Base-by-base conservation (phyloP, 2,888 invertebrate species). In the Ditula angustiorana region DNA sequence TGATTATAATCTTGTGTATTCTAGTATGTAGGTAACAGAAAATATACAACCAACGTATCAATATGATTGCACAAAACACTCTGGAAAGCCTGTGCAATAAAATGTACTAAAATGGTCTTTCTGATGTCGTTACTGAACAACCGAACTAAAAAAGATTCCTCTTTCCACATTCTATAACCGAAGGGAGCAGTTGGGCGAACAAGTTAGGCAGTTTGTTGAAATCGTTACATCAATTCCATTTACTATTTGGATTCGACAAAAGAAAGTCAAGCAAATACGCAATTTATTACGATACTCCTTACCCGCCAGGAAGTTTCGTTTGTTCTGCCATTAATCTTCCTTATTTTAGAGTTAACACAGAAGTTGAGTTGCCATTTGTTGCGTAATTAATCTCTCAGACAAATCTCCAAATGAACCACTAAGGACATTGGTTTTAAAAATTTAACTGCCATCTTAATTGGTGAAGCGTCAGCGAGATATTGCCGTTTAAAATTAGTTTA, bases 321-420 rank as follows among this genome's bases (percentile, higher is more conserved):
- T 62, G 55, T 24, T 23, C 35, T 61, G 26, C 49, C 13, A 62
- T 62, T 56, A 62, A 56, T 62, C 55, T 56, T 62, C 49, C 56
- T 62, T 16, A 46, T 21, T 56, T 37, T 37, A 13, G 37, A 56
- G 35, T 55, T 41, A 26, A 35, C 19, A 28, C 26, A 21, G 28
- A 56, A 56, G 37, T 35, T 56, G 37, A 28, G 61, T 53, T 46
- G 46, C 53, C 33, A 13, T 37, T 56, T 62, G 56, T 30, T 19
- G 10, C 10, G 47, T 49, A 62, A 62, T 56, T 28, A 56, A 56
- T 61, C 53, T 46, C 53, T 33, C 1, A 41, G 16, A 13, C 56
- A 57, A 21, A 30, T 26, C 13, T 49, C 28, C 49, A 28, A 49
- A 49, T 28, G 49, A 16, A 37, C 37, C 37, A 37, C 5, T 26